Evolutionary conservation across 1,140 invertebrate genomes (phyloP), one percentile per base, ranked within the genome.

Genomic region (Calosoma granatense): DNA sequence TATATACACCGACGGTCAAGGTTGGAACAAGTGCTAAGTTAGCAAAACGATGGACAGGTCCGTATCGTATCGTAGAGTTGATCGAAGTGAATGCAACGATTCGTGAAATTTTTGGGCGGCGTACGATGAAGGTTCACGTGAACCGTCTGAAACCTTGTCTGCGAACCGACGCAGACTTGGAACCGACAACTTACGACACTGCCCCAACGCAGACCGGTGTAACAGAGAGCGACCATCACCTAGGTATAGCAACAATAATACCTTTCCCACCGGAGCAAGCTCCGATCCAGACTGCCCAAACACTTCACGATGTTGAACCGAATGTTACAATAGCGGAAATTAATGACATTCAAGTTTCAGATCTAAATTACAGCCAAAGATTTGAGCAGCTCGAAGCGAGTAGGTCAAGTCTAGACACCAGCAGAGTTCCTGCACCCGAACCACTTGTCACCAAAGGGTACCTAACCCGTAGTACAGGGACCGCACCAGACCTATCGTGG

Each of bases 91-190:
- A 59, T 39, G 22, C 20, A 22, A 54, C 14, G 3, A 58, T 59
- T 12, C 14, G 53, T 52, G 54, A 59, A 21, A 30, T 30, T 30
- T 30, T 30, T 30, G 58, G 3, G 39, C 54, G 2, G 41, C 39
- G 39, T 6, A 17, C 22, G 14, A 20, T 54, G 43, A 55, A n/a
- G 15, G 57, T 58, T 4, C 57, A 55, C 30, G 41, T 54, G 22
- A 58, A 58, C 22, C 41, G 57, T 15, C 22, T 58, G 22, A 58
- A 58, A 47, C 57, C n/a, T 43, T 58, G 14, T 14, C 26, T 30
- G 4, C 26, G 26, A 36, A 36, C 6, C n/a, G 26, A n/a, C 6
- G 26, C 26, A 36, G 26, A 9, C n/a, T 9, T 6, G 26, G 26
- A n/a, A n/a, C n/a, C 6, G n/a, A n/a, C 26, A 36, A 36, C 6